These are phyloP conservation scores for Cephus pulcher DNA, from an alignment of 2,888 invertebrate species.

Conservation along the genomic window DNA sequence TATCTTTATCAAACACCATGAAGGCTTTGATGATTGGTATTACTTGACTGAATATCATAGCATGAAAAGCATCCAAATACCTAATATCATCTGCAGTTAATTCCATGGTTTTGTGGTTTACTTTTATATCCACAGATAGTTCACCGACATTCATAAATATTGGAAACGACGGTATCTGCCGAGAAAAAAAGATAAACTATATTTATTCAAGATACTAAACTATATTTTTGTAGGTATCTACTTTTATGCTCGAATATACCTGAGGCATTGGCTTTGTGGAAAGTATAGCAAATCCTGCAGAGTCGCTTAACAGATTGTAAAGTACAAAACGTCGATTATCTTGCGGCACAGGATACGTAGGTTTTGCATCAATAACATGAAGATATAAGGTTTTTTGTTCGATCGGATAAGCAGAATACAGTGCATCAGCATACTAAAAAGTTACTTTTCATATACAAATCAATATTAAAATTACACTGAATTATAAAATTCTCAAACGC, in stretches of 20 bases:
- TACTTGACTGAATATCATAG: constrained; percentile 79
- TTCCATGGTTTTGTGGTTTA: constrained; percentile 67
- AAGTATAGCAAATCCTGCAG: constrained; percentile 74
- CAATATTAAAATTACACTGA: background rate
- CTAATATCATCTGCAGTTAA: constrained; percentile 69
- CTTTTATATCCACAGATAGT: constrained; percentile 68
- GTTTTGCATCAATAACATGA: constrained; percentile 73
- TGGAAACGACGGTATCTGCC: constrained; percentile 73
- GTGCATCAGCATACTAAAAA: constrained; percentile 69
- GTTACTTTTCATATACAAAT: background rate
- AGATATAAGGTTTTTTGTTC: constrained; percentile 65
- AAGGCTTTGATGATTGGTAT: constrained; percentile 74
- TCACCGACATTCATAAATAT: constrained; percentile 78
- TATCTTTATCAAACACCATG: constrained; percentile 71
- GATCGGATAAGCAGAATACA: constrained; percentile 59
- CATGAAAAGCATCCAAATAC: constrained; percentile 75
- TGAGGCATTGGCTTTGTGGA: constrained; percentile 72
- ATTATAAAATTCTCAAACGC: background rate
- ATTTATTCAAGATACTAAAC: background rate
- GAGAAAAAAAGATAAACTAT: background rate
- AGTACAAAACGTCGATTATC: constrained; percentile 69
- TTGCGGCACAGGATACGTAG: constrained; percentile 68
- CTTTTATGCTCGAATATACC: constrained; percentile 63
- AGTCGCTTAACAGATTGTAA: constrained; percentile 68
- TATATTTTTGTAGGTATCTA: background rate